Percentiles rank a stretch among this genome's conserved stretches.
Conservation (phyloP, 2,797 vertebrate genomes). For the Protosalanx chinensis region DNA sequence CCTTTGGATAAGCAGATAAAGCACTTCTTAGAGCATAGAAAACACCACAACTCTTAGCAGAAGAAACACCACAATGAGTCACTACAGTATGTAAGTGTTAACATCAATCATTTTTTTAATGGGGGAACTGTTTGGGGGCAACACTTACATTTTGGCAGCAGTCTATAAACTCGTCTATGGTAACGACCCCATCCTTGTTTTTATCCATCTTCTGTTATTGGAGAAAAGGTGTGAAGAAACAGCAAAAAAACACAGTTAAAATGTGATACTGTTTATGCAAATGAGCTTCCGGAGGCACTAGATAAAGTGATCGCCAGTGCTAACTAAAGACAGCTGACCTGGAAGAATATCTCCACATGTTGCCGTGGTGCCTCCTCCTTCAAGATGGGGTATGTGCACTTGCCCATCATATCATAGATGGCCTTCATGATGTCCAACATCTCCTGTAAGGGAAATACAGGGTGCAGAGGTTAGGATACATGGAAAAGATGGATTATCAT, state of each 20-base stretch:
- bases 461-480: too few relatives aligned
- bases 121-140: too few relatives aligned
- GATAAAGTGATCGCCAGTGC: neutral
- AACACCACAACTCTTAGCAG: too few relatives aligned
- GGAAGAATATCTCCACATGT: slow-evolving; percentile 96
- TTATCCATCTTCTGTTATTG: slow-evolving; percentile 98
- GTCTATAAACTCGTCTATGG: slow-evolving; percentile 99
- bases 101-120: too few relatives aligned
- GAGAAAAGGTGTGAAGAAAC: too few relatives aligned
- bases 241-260: neutral
- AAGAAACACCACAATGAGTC: too few relatives aligned
- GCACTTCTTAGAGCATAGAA: neutral
- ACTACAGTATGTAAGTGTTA: too few relatives aligned
- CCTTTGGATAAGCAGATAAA: slow-evolving; percentile 72
- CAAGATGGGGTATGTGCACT: slow-evolving; percentile 93
- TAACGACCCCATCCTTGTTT: slow-evolving; percentile 98
- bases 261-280: too few relatives aligned
- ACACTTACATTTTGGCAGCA: slow-evolving; percentile 97
- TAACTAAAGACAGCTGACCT: slow-evolving; percentile 71
- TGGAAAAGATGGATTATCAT: too few relatives aligned
- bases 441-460: slow-evolving; percentile 73
- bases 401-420: slow-evolving; percentile 99
- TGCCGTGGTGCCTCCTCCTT: slow-evolving; percentile 94
- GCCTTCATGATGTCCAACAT: slow-evolving; percentile 99
- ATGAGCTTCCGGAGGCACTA: too few relatives aligned